Percentiles rank a stretch among this genome's conserved stretches.
Conservation (phyloP, 2,113 vertebrate genomes). For the Oplegnathus fasciatus region DNA sequence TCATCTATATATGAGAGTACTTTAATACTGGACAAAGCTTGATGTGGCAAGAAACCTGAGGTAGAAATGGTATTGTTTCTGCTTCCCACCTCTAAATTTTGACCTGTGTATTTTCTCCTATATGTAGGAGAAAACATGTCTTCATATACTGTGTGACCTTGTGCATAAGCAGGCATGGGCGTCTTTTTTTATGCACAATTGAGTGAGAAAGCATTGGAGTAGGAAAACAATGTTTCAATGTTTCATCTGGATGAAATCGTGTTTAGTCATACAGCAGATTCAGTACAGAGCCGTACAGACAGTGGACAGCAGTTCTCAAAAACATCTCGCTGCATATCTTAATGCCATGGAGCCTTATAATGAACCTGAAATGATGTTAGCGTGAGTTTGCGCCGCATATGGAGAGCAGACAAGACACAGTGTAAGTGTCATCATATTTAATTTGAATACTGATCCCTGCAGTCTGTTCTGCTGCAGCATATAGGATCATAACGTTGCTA, state of each 20-base stretch:
- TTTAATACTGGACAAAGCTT: neutral
- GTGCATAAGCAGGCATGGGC: too few species aligned
- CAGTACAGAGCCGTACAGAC: neutral
- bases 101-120: neutral
- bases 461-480: conserved; percentile 39
- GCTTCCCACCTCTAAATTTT: neutral
- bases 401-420: neutral
- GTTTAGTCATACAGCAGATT: neutral
- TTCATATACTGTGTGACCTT: neutral
- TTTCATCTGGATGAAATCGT: neutral
- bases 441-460: conserved; percentile 41
- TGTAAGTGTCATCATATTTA: conserved; percentile 31
- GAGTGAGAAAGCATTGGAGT: neutral
- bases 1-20: neutral
- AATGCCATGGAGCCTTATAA: neutral
- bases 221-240: neutral
- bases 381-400: neutral
- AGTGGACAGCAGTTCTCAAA: neutral
- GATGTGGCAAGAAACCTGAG: neutral
- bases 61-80: neutral
- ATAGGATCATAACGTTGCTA: conserved; percentile 15
- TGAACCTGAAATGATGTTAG: conserved; percentile 22
- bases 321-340: neutral
- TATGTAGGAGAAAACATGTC: neutral
- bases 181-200: neutral